These are phyloP conservation scores for Sebastes itinus DNA, from an alignment of 2,797 vertebrate genomes.

Conservation along the genomic window DNA sequence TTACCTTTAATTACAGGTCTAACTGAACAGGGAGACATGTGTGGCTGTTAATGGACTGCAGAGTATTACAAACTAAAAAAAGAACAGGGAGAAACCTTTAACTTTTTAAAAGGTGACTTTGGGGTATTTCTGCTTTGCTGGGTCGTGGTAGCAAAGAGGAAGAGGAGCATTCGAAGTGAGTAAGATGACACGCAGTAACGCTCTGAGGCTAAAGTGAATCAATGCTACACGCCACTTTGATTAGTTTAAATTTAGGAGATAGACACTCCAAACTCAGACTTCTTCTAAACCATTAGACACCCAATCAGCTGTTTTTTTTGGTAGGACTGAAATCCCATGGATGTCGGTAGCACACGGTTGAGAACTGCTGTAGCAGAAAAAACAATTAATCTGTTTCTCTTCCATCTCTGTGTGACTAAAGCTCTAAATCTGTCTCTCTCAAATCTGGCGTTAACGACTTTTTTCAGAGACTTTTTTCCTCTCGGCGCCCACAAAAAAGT, in stretches of 20 bases:
- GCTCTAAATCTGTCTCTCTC: not conserved
- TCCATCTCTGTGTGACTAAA: not conserved
- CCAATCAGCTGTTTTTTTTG: not conserved
- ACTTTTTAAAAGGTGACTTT: not conserved
- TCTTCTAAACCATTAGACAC: constrained; percentile 11
- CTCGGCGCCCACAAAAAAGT: not conserved
- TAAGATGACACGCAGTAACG: not conserved
- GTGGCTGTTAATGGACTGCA: not conserved
- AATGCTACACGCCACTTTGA: not conserved
- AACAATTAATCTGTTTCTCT: constrained; percentile 11
- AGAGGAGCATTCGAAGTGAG: not conserved
- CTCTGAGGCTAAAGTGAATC: not conserved
- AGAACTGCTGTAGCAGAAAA: constrained; percentile 18
- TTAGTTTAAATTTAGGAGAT: constrained; percentile 3
- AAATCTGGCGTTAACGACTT: not conserved
- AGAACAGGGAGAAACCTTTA: not conserved
- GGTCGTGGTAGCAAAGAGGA: not conserved
- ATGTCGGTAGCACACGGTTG: not conserved
- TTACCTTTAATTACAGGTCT: not conserved
- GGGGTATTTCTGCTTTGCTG: not conserved
- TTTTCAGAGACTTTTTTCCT: not conserved
- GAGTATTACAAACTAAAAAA: not conserved
- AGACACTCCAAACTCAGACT: not conserved
- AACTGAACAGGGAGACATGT: not conserved
- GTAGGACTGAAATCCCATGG: not conserved